A percentile compares a stretch with the other conserved stretches of the same genome.
Evolutionary conservation across 1,140 invertebrate genomes (phyloP).

Genomic region (Caenorhabditis elegans): DNA sequence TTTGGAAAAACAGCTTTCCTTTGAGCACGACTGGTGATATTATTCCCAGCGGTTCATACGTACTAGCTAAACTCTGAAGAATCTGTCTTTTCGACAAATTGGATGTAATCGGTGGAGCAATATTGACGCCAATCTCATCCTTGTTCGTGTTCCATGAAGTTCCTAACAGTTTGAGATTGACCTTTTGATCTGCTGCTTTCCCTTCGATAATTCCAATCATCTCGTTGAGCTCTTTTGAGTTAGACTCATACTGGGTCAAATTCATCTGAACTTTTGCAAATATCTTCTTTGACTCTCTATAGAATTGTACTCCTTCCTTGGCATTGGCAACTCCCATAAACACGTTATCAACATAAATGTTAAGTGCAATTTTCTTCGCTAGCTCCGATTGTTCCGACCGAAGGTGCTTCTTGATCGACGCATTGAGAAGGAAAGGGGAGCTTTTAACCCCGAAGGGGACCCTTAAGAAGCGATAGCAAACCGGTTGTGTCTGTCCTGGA

Average conservation of each 20-base stretch:
- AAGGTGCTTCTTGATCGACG: neutral
- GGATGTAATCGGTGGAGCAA: neutral
- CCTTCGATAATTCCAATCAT: too few species aligned
- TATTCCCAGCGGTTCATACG: slow-evolving; percentile 44
- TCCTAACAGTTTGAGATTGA: too few species aligned
- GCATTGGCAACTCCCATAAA: too few species aligned
- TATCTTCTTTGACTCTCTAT: too few species aligned
- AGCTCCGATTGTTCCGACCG: too few species aligned
- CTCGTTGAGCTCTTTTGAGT: too few species aligned
- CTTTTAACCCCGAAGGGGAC: neutral
- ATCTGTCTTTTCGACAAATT: slow-evolving; percentile 27
- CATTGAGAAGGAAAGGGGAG: neutral
- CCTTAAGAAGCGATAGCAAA: neutral
- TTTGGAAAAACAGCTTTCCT: slow-evolving; percentile 46
- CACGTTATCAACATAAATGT: too few species aligned
- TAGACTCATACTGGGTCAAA: too few species aligned
- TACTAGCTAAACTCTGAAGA: slow-evolving; percentile 13
- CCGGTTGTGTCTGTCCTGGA: neutral
- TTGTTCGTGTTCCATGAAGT: slow-evolving; percentile 45
- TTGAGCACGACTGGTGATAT: slow-evolving; percentile 36
- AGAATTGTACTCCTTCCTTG: too few species aligned
- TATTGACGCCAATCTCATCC: neutral
- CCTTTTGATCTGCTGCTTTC: too few species aligned
- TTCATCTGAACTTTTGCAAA: too few species aligned
- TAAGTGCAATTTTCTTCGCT: too few species aligned